Evolutionary conservation across 2,888 invertebrate species (phyloP), one percentile per base, ranked within the genome.

Genomic region (Leuctra nigra): DNA sequence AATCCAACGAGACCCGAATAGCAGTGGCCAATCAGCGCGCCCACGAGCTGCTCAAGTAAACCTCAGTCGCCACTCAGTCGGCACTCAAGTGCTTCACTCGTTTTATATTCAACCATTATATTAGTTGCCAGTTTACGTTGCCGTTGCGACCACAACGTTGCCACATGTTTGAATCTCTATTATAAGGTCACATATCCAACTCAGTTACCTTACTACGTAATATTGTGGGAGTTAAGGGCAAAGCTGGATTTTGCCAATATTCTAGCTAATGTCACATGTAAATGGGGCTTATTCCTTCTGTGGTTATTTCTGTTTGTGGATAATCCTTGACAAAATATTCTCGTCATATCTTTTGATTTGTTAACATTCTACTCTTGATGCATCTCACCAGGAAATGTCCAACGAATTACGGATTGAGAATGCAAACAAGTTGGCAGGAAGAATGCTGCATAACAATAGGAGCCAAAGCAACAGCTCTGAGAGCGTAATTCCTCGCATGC

Each of bases 1-100:
- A 88, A 77, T 91, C 94, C 67, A 96, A 96, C 78, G 91, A 93
- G 80, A 87, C 88, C 71, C 88, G 95, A 81, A 94, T 96, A 86
- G 87, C 87, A 75, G 88, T 91, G 75, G 96, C 96, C 72, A 97
- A 97, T 79, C 91, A 94, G 78, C 86, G 94, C 70, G 94, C 96
- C 72, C 91, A 92, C 79, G 94, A 95, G 77, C 87, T 97, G 72
- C 87, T 94, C 76, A 92, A 92, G 84, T 88, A 88, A 82, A 55
- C 53, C 41, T 9, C 23, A 13, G 23, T 48, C 52, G 56, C 48
- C 38, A 55, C 47, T 46, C 25, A 52, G n/a, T n/a, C n/a, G n/a
- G n/a, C n/a, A 54, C 56, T 44, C 38, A 57, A 57, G 57, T 57
- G 60, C 60, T 60, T 60, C 54, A 46, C 48, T 56, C 54, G 54